Conservation (phyloP, 2,797 vertebrate genomes). For the Micromesistius poutassou region DNA sequence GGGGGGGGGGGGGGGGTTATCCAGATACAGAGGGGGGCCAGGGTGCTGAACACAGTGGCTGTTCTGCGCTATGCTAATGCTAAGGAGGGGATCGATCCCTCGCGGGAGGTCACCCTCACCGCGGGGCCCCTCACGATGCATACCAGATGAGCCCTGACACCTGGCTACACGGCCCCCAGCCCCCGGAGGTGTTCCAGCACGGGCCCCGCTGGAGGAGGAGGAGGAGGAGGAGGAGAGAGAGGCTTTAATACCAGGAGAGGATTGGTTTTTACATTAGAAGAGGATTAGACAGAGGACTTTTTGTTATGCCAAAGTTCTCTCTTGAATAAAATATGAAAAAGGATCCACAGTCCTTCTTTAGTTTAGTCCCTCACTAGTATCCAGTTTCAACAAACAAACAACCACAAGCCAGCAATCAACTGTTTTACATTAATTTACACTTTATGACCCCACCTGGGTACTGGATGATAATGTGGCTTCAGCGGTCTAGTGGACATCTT, state of each 20-base stretch:
- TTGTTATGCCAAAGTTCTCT: neutral
- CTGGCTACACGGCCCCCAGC: conserved; percentile 12
- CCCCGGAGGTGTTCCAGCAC: neutral
- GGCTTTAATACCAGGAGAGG: neutral
- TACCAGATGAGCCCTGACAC: conserved; percentile 38
- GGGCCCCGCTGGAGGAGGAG: neutral
- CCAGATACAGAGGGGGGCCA: conserved; percentile 56
- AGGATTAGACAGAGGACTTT: too few relatives aligned
- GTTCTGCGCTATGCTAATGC: conserved; percentile 64
- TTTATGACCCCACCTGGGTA: too few relatives aligned
- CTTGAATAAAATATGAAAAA: neutral
- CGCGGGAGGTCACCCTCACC: conserved; percentile 58
- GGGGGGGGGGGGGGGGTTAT: conserved; percentile 40
- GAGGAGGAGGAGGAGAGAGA: neutral
- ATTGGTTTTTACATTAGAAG: neutral
- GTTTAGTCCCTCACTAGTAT: neutral
- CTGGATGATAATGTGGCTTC: too few relatives aligned
- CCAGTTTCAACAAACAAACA: neutral
- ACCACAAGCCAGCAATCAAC: too few relatives aligned
- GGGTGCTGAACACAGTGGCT: conserved; percentile 63
- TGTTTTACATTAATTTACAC: too few relatives aligned
- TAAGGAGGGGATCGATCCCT: conserved; percentile 61
- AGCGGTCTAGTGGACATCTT: too few relatives aligned
- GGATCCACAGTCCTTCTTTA: neutral
- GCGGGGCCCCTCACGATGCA: conserved; percentile 30